These are phyloP conservation scores for Fabriciana adippe DNA, from an alignment of 2,888 invertebrate species.

Conservation along the genomic window DNA sequence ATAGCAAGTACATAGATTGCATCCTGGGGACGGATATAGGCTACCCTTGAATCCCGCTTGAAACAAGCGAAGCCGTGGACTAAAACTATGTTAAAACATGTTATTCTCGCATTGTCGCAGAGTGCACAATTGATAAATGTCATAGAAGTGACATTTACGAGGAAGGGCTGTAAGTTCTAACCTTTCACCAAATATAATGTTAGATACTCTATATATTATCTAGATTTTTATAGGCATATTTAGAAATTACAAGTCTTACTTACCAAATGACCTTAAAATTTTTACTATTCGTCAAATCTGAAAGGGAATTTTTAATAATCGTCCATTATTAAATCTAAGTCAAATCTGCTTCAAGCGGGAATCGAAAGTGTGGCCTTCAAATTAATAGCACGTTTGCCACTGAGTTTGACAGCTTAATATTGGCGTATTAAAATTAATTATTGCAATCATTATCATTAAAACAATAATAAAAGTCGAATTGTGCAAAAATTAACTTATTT, in stretches of 20 bases:
- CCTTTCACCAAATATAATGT: slow-evolving; percentile 8
- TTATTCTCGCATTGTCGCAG: background rate
- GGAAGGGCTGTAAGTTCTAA: slow-evolving; percentile 6
- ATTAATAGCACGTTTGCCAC: background rate
- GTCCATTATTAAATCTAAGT: background rate
- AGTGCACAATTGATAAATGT: slow-evolving; percentile 3
- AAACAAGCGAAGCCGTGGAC: too few relatives aligned
- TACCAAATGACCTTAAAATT: background rate
- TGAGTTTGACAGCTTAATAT: slow-evolving; percentile 10
- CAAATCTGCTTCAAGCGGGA: slow-evolving; percentile 1
- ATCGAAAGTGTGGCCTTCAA: slow-evolving; percentile 15
- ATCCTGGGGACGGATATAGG: too few relatives aligned
- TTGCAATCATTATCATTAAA: too few relatives aligned
- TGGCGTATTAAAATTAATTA: background rate
- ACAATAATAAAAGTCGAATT: too few relatives aligned
- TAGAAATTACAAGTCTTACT: background rate
- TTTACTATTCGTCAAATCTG: too few relatives aligned
- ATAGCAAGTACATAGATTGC: too few relatives aligned
- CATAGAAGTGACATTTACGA: slow-evolving; percentile 6
- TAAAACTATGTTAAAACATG: background rate
- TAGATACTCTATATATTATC: background rate
- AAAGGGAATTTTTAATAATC: background rate
- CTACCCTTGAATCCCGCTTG: too few relatives aligned
- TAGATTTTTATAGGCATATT: background rate
- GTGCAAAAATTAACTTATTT: too few relatives aligned